phyloP scores from a whole-genome alignment of 2,888 invertebrate species.

The Cyclophora punctaria region DNA sequence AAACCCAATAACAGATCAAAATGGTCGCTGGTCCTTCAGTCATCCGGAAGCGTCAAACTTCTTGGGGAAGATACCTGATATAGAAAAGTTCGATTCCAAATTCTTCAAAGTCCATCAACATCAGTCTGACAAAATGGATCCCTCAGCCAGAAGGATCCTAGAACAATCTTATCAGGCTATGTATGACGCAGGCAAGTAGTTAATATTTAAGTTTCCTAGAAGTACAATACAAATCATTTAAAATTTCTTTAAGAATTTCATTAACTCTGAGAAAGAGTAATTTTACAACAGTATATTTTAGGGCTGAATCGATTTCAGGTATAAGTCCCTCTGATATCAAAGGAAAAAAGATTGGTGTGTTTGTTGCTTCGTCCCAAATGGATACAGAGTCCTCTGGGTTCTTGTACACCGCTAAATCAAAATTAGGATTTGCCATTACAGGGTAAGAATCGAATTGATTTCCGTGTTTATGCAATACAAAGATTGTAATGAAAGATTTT shows the following conservation, averaged over 20 bases:
- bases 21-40: conserved; percentile 43
- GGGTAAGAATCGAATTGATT: conserved; percentile 28
- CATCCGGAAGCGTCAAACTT: conserved; percentile 70
- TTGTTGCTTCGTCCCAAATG: conserved; percentile 65
- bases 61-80: conserved; percentile 76
- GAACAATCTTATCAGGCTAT: conserved; percentile 83
- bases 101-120: conserved; percentile 81
- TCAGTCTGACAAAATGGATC: conserved; percentile 62
- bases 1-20: conserved; percentile 78
- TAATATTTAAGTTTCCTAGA: too few species aligned
- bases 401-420: conserved; percentile 23
- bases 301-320: conserved; percentile 43
- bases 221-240: too few species aligned
- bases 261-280: background rate
- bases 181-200: conserved; percentile 76
- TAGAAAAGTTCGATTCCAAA: conserved; percentile 79
- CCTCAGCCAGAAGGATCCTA: conserved; percentile 79
- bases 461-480: too few species aligned
- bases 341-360: conserved; percentile 72
- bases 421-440: conserved; percentile 39
- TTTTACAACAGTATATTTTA: background rate
- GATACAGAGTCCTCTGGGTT: conserved; percentile 76
- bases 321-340: conserved; percentile 71
- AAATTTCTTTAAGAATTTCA: too few species aligned
- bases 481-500: too few species aligned